phyloP scores from a whole-genome alignment of 2,113 vertebrate species.

The Amblyopsis rosae region DNA sequence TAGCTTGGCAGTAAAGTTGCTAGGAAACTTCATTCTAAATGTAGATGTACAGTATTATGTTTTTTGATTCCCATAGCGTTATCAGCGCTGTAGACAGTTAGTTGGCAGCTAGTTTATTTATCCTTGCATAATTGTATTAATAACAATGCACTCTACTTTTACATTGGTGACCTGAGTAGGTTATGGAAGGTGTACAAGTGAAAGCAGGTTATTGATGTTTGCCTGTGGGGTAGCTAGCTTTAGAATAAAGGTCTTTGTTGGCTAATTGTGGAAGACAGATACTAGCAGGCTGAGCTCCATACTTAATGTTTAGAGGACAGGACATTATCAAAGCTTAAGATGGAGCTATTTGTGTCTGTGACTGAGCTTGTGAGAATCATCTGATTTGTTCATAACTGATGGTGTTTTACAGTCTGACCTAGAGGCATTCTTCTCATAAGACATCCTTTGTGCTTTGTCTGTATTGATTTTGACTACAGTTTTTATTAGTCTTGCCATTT shows the following conservation, averaged over 20 bases:
- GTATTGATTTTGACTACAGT: background rate
- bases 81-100: constrained; percentile 7
- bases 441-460: constrained; percentile 1
- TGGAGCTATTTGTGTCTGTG: constrained; percentile 5
- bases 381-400: constrained; percentile 28
- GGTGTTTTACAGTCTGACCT: background rate
- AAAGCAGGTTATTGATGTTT: constrained; percentile 15
- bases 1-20: background rate
- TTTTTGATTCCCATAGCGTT: background rate
- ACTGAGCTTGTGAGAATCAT: constrained; percentile 43
- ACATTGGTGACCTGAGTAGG: background rate
- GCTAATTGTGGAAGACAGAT: constrained; percentile 38
- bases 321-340: constrained; percentile 9
- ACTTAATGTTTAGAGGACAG: constrained; percentile 9
- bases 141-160: constrained; percentile 46
- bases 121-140: constrained; percentile 39
- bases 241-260: constrained; percentile 19
- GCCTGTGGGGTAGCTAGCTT: constrained; percentile 1
- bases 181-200: constrained; percentile 41
- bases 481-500: background rate
- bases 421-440: background rate
- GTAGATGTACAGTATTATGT: background rate
- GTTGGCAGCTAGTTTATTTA: constrained; percentile 19
- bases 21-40: background rate
- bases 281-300: constrained; percentile 6